A percentile compares a stretch with the other conserved stretches of the same genome.
phyloP scores from a whole-genome alignment of 2,888 invertebrate genomes.

The Temnothorax rugatulus region DNA sequence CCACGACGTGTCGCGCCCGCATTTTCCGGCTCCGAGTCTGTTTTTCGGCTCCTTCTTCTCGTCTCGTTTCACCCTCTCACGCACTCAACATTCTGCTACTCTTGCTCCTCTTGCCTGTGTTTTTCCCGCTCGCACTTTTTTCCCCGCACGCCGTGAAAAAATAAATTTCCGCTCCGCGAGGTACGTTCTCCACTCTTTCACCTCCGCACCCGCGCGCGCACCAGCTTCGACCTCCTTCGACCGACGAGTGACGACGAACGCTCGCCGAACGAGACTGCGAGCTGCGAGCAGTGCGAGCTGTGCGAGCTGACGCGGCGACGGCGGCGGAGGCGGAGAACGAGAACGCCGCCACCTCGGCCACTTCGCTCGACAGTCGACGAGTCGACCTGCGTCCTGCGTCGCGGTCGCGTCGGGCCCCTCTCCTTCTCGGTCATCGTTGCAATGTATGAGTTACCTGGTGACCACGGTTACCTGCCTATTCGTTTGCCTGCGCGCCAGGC shows the following conservation, averaged over 20 bases:
- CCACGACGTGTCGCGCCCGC: slow-evolving; percentile 80
- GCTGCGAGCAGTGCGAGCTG: slow-evolving; percentile 68
- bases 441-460: slow-evolving; percentile 26
- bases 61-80: slow-evolving; percentile 59
- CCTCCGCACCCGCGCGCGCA: slow-evolving; percentile 71
- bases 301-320: slow-evolving; percentile 71
- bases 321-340: slow-evolving; percentile 72
- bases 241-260: slow-evolving; percentile 68
- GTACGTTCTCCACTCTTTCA: slow-evolving; percentile 50
- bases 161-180: background rate
- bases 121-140: slow-evolving; percentile 39
- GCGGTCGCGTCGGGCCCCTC: slow-evolving; percentile 26
- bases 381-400: background rate
- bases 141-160: slow-evolving; percentile 25
- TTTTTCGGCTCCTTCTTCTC: background rate
- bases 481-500: slow-evolving; percentile 40
- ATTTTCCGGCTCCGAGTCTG: slow-evolving; percentile 71
- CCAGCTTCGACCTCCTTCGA: slow-evolving; percentile 60
- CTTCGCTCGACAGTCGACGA: slow-evolving; percentile 55
- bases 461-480: slow-evolving; percentile 16
- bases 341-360: slow-evolving; percentile 72
- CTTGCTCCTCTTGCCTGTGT: background rate
- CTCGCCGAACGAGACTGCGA: slow-evolving; percentile 77
- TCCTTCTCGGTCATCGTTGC: slow-evolving; percentile 49
- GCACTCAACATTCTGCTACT: slow-evolving; percentile 68